Percentiles rank a stretch among this genome's conserved stretches.
phyloP scores from a whole-genome alignment of 2,797 vertebrate species.

The Sphenodon punctatus region DNA sequence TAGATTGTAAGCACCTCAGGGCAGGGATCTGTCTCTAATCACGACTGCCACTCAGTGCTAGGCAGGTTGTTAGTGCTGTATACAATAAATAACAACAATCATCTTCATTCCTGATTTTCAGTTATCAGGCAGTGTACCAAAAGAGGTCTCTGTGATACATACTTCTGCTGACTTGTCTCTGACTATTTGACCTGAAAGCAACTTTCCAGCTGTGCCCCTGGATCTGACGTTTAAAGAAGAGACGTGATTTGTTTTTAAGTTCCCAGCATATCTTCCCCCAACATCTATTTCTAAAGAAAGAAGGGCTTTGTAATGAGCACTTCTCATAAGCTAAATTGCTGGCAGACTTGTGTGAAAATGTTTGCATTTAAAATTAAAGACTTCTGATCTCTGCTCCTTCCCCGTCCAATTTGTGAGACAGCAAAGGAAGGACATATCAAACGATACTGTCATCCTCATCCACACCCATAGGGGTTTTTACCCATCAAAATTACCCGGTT shows the following conservation, averaged over 20 bases:
- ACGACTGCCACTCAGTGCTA: too few species aligned
- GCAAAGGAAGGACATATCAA: neutral
- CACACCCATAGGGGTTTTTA: neutral
- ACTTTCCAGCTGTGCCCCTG: slow-evolving; percentile 19
- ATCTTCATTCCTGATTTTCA: neutral
- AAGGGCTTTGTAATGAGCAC: neutral
- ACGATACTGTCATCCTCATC: neutral
- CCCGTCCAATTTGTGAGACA: too few species aligned
- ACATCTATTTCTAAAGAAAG: neutral
- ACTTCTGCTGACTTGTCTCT: slow-evolving; percentile 10
- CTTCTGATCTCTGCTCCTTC: neutral
- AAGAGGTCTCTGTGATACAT: neutral
- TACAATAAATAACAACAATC: too few species aligned
- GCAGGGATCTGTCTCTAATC: too few species aligned
- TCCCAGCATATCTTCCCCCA: neutral
- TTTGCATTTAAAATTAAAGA: neutral
- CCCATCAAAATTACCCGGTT: neutral
- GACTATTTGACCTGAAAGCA: neutral
- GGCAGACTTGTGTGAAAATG: neutral
- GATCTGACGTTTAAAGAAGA: neutral
- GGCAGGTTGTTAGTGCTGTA: too few species aligned
- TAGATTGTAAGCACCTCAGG: too few species aligned
- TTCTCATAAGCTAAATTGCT: neutral
- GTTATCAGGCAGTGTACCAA: neutral
- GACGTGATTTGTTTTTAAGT: neutral